Evolutionary conservation across 2,888 invertebrate genomes (phyloP), one percentile per base, ranked within the genome.

Genomic region (Anarsia innoxiella): DNA sequence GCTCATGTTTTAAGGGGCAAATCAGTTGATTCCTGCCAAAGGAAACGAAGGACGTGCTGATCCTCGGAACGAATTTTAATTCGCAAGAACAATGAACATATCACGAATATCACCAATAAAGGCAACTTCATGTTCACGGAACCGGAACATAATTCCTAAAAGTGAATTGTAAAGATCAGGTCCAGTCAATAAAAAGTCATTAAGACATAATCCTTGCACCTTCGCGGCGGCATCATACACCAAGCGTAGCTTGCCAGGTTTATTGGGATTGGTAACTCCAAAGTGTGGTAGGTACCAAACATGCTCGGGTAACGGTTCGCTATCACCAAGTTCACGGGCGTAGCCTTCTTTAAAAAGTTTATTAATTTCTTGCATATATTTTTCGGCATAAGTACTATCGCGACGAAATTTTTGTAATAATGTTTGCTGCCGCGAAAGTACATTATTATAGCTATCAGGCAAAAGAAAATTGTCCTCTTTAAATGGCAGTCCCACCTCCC

Each of bases 151-250:
- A 1, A 34, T 12, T 2, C 34, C 27, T 3, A 15, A 10, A 8
- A 26, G 26, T 26, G 26, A 26, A 19, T 19, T 19, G 9, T 29
- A 33, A 15, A 37, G 8, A 23, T 66, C 63, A 1, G 68, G 65
- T 1, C 66, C 66, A 12, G 46, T 49, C 2, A 66, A 19, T 3
- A 73, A 33, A 3, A 47, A 19, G 6, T 53, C 53, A 37, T 67
- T 67, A 5, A 66, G 37, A 1, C 49, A 51, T 2, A 42, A 27
- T 2, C 54, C 55, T 2, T 50, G 16, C 9, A 39, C 44, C 12
- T 42, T 50, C 2, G 57, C 61, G 1, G 61, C 61, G 2, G 64
- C 64, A 41, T 66, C 63, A 29, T 49, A 59, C 1, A 64, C 62
- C 3, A 61, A 27, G 16, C 63, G 44, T 4, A 58, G 48, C 10